Evolutionary conservation across 2,113 vertebrate species (phyloP), one percentile per base, ranked within the genome.

Genomic region (Sporophila hypoxantha): DNA sequence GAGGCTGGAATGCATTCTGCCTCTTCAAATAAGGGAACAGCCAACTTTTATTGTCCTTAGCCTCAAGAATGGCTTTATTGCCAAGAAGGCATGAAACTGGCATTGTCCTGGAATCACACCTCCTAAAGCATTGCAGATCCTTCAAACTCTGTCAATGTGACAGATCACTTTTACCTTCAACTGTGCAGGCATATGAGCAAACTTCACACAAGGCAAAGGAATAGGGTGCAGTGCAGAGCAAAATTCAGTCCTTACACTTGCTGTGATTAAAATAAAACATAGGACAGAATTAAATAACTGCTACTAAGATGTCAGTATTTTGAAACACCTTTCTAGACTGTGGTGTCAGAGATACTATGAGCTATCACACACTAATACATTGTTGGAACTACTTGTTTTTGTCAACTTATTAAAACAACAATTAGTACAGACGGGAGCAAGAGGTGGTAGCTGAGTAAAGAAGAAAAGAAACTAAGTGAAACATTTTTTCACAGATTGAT

Each of bases 41-140:
- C 17, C 66, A 83, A 39, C 80, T 82, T 92, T 55, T 86, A 79
- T 69, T 79, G 83, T 55, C 59, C 50, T 66, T 55, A 75, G 39
- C 74, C 67, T 47, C 32, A 57, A 79, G 88, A 93, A 79, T 32
- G 59, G 62, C 47, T 92, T 89, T 79, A 82, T 78, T 91, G 77
- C 67, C 0, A 0, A 62, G 55, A 50, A 81, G 37, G 39, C 70
- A 83, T 20, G 62, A 94, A 91, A 85, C 57, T 21, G 68, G 41
- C 85, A 61, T 34, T 78, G 82, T 59, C 75, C 83, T 76, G 59
- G 70, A 88, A 90, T 87, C 73, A 44, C 12, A 85, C 14, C 21
- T 75, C 56, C 68, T 77, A 78, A 56, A 91, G 55, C 62, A 76
- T 0, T 41, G 42, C 62, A 81, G 66, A 73, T 83, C 74, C 76